Base-by-base conservation (phyloP, 2,797 vertebrate genomes). In the Synaphobranchus kaupii region DNA sequence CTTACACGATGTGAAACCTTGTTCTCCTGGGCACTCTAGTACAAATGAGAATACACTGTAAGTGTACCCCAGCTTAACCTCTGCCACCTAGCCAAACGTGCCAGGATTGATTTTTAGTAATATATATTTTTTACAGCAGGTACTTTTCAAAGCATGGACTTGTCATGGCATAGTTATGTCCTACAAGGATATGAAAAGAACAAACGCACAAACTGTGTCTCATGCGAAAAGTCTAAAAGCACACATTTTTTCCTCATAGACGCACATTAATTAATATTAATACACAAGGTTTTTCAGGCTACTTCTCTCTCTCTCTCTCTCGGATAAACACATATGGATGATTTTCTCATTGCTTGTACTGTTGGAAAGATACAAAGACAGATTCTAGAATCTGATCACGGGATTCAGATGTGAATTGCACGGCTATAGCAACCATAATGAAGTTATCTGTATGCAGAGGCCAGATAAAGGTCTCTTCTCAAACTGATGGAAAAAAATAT, bases 381-480 rank as follows among this genome's bases (percentile, higher is more conserved):
- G 60, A 78, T 60, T 84, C 76, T 52, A 63, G 34, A 50, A 88
- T 83, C 89, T 89, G 83, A 90, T 92, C 89, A 82, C 52, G 86
- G 86, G 90, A 93, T 92, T 92, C 90, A 92, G 86, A 90, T 54
- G 90, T 91, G 88, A 94, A 91, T 93, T 91, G 90, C 91, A 84
- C 88, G 91, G 90, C 91, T 90, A 91, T 88, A 93, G 92, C 28
- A 88, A 86, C 86, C 89, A 90, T 92, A 94, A 94, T 91, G 88
- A 91, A 87, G 88, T 87, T 91, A 92, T 94, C 91, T 93, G 89
- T 92, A 94, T 93, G 91, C 91, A 93, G 88, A 86, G 86, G 83
- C 88, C 90, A 48, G 28, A 39, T 28, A 66, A 76, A 39, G 86
- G 84, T 85, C 88, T 87, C 88, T 90, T 92, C 86, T 89, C 87